These are phyloP conservation scores for Apis mellifera DNA, from an alignment of 1,140 invertebrate species.

Conservation along the genomic window Amel_HAv3.1 CM009933.2:1697501-1698000, in stretches of 20 bases:
- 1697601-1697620: not conserved
- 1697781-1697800: not conserved
- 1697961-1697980: not conserved
- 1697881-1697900: constrained; percentile 49
- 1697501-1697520: not conserved
- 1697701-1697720: not conserved
- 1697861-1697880: constrained; percentile 22
- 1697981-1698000: no score
- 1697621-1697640: not conserved
- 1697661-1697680: not conserved
- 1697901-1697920: not conserved
- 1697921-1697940: not conserved
- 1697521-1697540: not conserved
- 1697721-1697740: not conserved
- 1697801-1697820: not conserved
- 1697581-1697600: not conserved
- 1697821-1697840: constrained; percentile 33
- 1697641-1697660: not conserved
- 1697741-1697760: constrained; percentile 7
- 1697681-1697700: not conserved
- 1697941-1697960: constrained; percentile 21
- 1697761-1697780: not conserved
- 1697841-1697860: constrained; percentile 25
- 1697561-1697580: not conserved
- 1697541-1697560: not conserved